phyloP scores from a whole-genome alignment of 2,113 vertebrate species.

The Paedocypris sp. region DNA sequence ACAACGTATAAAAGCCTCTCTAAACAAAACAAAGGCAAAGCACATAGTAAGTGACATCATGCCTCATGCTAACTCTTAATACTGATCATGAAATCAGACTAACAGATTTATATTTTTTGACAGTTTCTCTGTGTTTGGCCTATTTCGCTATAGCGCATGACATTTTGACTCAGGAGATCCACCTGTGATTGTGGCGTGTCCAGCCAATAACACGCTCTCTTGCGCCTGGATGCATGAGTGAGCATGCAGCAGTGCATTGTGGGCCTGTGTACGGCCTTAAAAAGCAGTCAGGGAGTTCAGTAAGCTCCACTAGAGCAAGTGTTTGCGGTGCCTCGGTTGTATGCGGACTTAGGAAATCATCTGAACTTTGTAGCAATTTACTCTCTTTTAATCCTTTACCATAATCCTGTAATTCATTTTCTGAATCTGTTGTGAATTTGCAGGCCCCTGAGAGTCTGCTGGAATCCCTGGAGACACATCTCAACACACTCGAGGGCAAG shows the following conservation, averaged over 20 bases:
- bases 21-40: too few relatives aligned
- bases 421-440: constrained; percentile 22
- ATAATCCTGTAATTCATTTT: too few relatives aligned
- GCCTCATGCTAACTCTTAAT: too few relatives aligned
- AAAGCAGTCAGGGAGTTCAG: too few relatives aligned
- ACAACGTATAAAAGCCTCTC: too few relatives aligned
- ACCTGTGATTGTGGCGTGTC: not conserved
- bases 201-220: constrained; percentile 9
- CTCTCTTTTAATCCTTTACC: too few relatives aligned
- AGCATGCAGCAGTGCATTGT: constrained; percentile 41
- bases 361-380: too few relatives aligned
- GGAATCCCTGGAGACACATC: constrained; percentile 93
- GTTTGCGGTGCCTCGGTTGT: too few relatives aligned
- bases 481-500: constrained; percentile 96
- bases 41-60: too few relatives aligned
- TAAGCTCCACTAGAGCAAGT: too few relatives aligned
- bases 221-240: constrained; percentile 30
- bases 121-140: not conserved
- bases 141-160: constrained; percentile 4
- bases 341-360: too few relatives aligned
- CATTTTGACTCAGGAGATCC: constrained; percentile 1
- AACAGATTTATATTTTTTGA: not conserved
- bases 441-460: constrained; percentile 97
- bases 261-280: not conserved
- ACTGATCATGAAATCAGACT: too few relatives aligned